A percentile compares a stretch with the other conserved stretches of the same genome.
These are phyloP conservation scores for Syngnathus scovelli DNA, from an alignment of 2,113 vertebrate species.

Conservation along the genomic window DNA sequence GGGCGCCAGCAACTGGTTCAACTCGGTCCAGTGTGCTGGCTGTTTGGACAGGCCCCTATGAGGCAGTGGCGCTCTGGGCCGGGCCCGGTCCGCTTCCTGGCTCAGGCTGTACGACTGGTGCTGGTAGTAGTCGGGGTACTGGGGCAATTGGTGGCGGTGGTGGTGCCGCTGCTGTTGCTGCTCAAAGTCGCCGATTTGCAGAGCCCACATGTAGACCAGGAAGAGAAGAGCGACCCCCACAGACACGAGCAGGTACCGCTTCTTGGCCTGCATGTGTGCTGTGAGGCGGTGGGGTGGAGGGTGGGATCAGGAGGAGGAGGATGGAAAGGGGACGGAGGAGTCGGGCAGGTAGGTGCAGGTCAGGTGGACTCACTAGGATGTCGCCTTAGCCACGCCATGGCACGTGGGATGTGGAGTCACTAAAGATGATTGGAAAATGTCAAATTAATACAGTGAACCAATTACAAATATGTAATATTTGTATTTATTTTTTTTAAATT, in stretches of 20 bases:
- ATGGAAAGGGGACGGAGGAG: background rate
- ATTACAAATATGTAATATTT: background rate
- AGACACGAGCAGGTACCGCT: conserved; percentile 80
- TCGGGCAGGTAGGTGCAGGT: conserved; percentile 14
- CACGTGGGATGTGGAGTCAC: conserved; percentile 51
- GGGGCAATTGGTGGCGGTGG: conserved; percentile 48
- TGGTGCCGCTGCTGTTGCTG: conserved; percentile 56
- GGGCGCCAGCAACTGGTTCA: conserved; percentile 52
- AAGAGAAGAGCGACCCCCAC: conserved; percentile 76
- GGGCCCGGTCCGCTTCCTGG: conserved; percentile 36
- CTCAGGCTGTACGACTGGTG: conserved; percentile 42
- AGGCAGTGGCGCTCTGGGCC: conserved; percentile 40
- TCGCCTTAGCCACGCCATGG: conserved; percentile 45
- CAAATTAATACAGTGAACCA: background rate
- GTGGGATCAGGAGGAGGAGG: conserved; percentile 2
- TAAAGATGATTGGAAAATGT: conserved; percentile 22
- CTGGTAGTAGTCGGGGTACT: conserved; percentile 43
- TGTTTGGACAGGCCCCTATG: conserved; percentile 48
- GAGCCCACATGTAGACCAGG: conserved; percentile 74
- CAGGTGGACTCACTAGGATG: conserved; percentile 23
- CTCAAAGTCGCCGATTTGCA: conserved; percentile 72
- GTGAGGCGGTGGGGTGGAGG: conserved; percentile 32
- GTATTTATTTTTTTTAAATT: background rate
- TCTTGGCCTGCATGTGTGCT: conserved; percentile 83
- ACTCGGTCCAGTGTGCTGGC: conserved; percentile 55